A percentile compares a stretch with the other conserved stretches of the same genome.
Evolutionary conservation across 2,888 invertebrate genomes (phyloP).

Genomic region (Drosophila cyrtoloma): DNA sequence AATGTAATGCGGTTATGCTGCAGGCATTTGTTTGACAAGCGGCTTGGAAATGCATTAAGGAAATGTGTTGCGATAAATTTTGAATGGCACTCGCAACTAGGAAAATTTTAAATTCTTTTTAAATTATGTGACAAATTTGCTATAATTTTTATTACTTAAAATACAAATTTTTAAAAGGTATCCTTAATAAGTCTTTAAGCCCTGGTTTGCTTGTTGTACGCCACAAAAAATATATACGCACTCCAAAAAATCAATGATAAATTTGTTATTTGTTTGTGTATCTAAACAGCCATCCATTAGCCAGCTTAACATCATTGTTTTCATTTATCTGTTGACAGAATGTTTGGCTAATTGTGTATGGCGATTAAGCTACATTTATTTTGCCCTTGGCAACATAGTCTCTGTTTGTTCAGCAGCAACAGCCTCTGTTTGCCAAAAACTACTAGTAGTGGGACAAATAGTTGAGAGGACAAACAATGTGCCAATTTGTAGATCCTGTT

Average conservation of each 20-base stretch:
- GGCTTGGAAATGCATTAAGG: slow-evolving; percentile 20
- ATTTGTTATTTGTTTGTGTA: not conserved
- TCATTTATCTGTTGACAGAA: not conserved
- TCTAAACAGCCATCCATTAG: not conserved
- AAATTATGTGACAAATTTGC: not conserved
- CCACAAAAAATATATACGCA: not conserved
- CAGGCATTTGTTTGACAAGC: slow-evolving; percentile 40
- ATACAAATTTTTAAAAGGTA: not conserved
- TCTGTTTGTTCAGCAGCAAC: slow-evolving; percentile 3
- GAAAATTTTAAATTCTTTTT: slow-evolving; percentile 11
- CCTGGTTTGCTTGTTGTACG: not conserved
- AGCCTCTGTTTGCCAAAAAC: slow-evolving; percentile 4
- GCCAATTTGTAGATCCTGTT: slow-evolving; percentile 56
- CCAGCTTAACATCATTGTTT: not conserved
- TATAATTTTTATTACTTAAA: not conserved
- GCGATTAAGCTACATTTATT: slow-evolving; percentile 19
- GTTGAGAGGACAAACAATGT: slow-evolving; percentile 67
- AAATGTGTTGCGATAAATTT: slow-evolving; percentile 38
- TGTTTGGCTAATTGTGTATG: slow-evolving; percentile 11
- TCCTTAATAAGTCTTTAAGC: not conserved
- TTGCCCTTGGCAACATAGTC: slow-evolving; percentile 4
- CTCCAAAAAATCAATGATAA: not conserved
- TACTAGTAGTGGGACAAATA: slow-evolving; percentile 32
- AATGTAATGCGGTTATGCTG: slow-evolving; percentile 61
- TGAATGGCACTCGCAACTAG: slow-evolving; percentile 13